These are phyloP conservation scores for Chelonia mydas DNA, from an alignment of 2,797 vertebrate genomes.

Conservation along the genomic window DNA sequence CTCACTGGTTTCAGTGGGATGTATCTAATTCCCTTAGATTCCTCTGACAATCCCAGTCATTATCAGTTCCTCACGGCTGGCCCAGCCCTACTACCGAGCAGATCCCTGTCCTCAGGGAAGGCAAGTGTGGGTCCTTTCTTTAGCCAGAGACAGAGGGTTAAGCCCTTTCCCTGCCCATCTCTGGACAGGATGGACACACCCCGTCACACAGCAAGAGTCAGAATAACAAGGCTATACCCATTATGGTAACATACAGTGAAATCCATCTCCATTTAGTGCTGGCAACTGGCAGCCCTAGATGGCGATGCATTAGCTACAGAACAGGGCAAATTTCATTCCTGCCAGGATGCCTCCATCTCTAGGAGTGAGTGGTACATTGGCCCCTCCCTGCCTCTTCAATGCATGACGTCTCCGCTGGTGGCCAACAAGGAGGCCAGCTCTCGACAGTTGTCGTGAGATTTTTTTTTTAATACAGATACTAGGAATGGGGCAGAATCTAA, in stretches of 20 bases:
- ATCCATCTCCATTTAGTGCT: background rate
- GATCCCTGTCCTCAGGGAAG: background rate
- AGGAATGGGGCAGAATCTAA: accelerated
- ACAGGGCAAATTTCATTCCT: background rate
- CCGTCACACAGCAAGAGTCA: background rate
- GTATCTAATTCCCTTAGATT: background rate
- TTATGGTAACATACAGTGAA: background rate
- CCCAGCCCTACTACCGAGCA: background rate
- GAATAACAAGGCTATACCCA: background rate
- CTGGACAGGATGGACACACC: background rate
- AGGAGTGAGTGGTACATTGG: background rate
- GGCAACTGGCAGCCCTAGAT: background rate
- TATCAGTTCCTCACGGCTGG: background rate
- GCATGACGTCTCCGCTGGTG: accelerated
- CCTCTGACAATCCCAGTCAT: background rate
- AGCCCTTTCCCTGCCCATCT: background rate
- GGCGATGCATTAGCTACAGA: background rate
- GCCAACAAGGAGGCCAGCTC: background rate
- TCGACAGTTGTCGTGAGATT: background rate
- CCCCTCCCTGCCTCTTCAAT: background rate
- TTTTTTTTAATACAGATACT: background rate
- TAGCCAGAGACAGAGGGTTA: background rate
- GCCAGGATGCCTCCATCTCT: background rate
- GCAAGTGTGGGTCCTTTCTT: background rate
- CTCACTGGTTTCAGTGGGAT: background rate